These are phyloP conservation scores for Pluvialis apricaria DNA, from an alignment of 2,113 vertebrate genomes.

Conservation along the genomic window DNA sequence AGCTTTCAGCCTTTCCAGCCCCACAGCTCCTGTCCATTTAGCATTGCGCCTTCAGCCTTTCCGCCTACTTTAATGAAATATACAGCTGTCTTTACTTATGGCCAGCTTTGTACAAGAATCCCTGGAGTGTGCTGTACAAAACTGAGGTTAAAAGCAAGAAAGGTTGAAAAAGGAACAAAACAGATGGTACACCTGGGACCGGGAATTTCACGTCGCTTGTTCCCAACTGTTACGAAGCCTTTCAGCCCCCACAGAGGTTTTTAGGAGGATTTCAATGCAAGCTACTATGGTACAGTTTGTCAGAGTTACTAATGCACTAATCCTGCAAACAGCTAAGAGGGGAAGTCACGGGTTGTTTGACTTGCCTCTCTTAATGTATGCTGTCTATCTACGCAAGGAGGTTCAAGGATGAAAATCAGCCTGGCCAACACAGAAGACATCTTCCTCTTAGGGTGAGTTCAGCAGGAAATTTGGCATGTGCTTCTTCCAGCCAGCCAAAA, in stretches of 20 bases:
- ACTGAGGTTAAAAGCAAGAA: neutral
- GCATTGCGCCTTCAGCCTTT: neutral
- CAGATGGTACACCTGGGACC: neutral
- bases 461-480: neutral
- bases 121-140: neutral
- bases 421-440: neutral
- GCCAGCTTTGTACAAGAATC: neutral
- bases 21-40: neutral
- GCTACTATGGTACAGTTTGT: neutral
- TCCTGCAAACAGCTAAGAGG: neutral
- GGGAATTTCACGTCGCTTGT: neutral
- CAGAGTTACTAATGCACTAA: neutral
- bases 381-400: neutral
- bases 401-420: neutral
- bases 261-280: neutral
- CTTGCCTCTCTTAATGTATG: neutral
- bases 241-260: neutral
- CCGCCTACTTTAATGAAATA: neutral
- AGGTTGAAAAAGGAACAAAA: neutral
- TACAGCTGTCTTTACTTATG: neutral
- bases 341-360: neutral
- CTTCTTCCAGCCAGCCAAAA: neutral
- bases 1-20: neutral
- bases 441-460: rapidly evolving
- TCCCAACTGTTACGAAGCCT: neutral